Percentiles rank a stretch among this genome's conserved stretches.
Evolutionary conservation across 2,888 invertebrate genomes (phyloP).

Genomic region (Eurytoma adleriae): DNA sequence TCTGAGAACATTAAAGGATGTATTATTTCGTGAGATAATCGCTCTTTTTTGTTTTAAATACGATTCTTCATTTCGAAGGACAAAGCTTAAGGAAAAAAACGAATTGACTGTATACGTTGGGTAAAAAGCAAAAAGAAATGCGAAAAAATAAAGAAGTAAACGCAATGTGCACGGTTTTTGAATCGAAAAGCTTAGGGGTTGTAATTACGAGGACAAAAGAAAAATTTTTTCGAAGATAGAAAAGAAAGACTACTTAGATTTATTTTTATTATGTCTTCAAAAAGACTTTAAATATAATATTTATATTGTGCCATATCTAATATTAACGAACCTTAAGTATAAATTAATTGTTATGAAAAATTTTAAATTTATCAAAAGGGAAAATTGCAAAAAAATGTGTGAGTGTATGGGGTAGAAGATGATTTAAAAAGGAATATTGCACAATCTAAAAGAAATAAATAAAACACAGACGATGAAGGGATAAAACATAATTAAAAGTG

Average conservation of each 20-base stretch:
- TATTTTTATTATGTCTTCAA: slow-evolving; percentile 76
- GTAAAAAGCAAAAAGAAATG: slow-evolving; percentile 56
- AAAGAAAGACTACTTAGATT: slow-evolving; percentile 75
- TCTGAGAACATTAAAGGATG: slow-evolving; percentile 63
- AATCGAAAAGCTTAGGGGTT: slow-evolving; percentile 65
- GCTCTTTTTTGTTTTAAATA: slow-evolving; percentile 56
- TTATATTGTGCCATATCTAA: slow-evolving; percentile 76
- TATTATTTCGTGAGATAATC: slow-evolving; percentile 63
- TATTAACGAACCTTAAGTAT: slow-evolving; percentile 74
- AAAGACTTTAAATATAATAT: slow-evolving; percentile 76
- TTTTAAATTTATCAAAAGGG: slow-evolving; percentile 73
- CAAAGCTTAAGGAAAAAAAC: slow-evolving; percentile 52
- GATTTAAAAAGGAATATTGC: slow-evolving; percentile 31
- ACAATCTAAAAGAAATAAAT: slow-evolving; percentile 31
- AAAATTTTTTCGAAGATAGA: slow-evolving; percentile 69
- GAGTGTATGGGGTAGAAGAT: slow-evolving; percentile 49
- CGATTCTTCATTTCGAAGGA: slow-evolving; percentile 62
- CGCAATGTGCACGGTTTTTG: slow-evolving; percentile 55
- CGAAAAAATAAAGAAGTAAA: slow-evolving; percentile 54
- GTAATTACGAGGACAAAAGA: slow-evolving; percentile 64
- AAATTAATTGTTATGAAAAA: slow-evolving; percentile 74
- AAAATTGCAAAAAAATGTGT: slow-evolving; percentile 67
- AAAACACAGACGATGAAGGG: slow-evolving; percentile 35
- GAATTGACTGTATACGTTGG: slow-evolving; percentile 59
- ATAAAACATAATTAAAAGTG: slow-evolving; percentile 35